These are phyloP conservation scores for Meloidogyne exigua DNA, from an alignment of 1,140 invertebrate genomes.

Conservation along the genomic window DNA sequence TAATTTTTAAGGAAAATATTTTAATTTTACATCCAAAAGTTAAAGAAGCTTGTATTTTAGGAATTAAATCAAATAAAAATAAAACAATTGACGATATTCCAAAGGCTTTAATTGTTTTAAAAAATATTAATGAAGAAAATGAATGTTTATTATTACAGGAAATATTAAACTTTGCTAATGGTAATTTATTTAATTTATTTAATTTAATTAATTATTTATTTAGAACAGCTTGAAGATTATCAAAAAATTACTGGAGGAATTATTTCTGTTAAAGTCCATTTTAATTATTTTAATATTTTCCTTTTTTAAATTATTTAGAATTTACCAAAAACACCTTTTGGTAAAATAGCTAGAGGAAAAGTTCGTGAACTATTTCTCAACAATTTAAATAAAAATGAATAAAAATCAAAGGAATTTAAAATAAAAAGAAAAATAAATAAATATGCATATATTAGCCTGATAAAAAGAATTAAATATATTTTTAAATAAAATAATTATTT, in stretches of 20 bases:
- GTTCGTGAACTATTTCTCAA: background rate
- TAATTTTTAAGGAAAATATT: constrained; percentile 70
- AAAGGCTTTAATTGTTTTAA: constrained; percentile 74
- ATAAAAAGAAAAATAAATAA: no score
- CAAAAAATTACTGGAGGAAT: constrained; percentile 5
- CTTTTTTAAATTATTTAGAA: background rate
- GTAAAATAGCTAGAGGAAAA: constrained; percentile 9
- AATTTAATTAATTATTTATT: background rate
- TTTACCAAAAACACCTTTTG: constrained; percentile 17
- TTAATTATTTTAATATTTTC: background rate
- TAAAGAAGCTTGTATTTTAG: constrained; percentile 77
- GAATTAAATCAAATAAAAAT: constrained; percentile 72
- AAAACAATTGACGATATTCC: constrained; percentile 74
- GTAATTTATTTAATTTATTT: constrained; percentile 1
- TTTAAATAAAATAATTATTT: no score
- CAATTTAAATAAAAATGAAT: background rate
- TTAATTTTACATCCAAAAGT: constrained; percentile 74
- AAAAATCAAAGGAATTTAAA: no score
- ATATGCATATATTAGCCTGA: no score
- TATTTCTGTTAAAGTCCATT: background rate
- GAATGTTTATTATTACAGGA: background rate
- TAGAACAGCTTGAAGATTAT: background rate
- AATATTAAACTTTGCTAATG: background rate
- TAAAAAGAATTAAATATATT: no score
- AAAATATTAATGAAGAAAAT: constrained; percentile 7